phyloP scores from a whole-genome alignment of 2,888 invertebrate species.

The Epirrita christyi region DNA sequence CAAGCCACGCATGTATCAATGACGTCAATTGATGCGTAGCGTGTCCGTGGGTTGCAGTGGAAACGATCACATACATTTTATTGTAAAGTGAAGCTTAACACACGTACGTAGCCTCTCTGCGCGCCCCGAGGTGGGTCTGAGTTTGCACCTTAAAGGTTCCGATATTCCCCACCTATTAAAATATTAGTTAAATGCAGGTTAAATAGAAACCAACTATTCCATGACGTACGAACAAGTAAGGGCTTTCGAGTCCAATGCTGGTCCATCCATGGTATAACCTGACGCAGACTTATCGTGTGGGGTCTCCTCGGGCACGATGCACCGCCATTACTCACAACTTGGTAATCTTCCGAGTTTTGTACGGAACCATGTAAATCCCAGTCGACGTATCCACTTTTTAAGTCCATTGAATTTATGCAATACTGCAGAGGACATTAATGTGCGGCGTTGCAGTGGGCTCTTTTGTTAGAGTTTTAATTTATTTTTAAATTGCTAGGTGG shows the following conservation, averaged over 20 bases:
- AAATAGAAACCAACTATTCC: neutral
- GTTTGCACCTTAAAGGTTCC: too few relatives aligned
- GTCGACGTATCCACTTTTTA: conserved; percentile 25
- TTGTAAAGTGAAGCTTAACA: too few relatives aligned
- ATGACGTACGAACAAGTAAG: neutral
- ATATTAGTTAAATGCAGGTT: neutral
- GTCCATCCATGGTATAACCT: conserved; percentile 6
- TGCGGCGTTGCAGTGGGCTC: conserved; percentile 12
- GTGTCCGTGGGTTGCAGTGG: too few relatives aligned
- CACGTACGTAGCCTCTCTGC: too few relatives aligned
- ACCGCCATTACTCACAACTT: conserved; percentile 32
- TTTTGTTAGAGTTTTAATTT: conserved; percentile 9
- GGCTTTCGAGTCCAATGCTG: neutral
- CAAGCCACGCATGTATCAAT: too few relatives aligned
- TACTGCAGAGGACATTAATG: conserved; percentile 22
- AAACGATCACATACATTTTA: too few relatives aligned
- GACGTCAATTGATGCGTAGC: too few relatives aligned
- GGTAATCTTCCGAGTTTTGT: conserved; percentile 33
- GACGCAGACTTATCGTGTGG: conserved; percentile 24
- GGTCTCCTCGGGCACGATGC: conserved; percentile 21
- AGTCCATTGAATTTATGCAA: conserved; percentile 30
- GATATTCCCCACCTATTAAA: too few relatives aligned
- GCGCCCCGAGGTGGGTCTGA: too few relatives aligned
- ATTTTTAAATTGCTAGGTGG: conserved; percentile 22
- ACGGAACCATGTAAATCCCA: conserved; percentile 30